Percentiles rank a stretch among this genome's conserved stretches.
These are phyloP conservation scores for human (Homo sapiens) DNA, from an alignment of 2,113 vertebrate genomes.

Conservation along the genomic window DNA sequence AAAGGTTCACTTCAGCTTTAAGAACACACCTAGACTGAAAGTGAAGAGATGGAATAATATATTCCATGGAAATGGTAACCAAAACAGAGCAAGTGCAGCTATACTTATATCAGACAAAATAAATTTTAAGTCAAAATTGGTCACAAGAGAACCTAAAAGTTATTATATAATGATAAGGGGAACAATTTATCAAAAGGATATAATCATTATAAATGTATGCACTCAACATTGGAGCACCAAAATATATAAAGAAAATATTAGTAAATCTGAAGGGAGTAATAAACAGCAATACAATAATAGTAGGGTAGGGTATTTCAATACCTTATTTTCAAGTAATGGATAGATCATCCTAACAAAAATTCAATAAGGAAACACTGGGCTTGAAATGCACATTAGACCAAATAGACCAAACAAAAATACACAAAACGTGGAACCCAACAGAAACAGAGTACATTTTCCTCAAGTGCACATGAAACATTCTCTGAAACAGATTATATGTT, in stretches of 20 bases:
- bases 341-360: neutral
- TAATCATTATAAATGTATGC: neutral
- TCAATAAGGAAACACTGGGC: neutral
- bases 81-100: neutral
- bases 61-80: neutral
- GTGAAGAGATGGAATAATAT: neutral
- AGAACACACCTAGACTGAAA: neutral
- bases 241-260: neutral
- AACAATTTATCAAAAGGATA: neutral
- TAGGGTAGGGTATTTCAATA: neutral
- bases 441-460: neutral
- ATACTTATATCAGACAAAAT: neutral
- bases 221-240: neutral
- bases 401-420: neutral
- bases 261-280: neutral
- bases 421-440: neutral
- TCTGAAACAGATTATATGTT: neutral
- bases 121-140: neutral
- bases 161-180: neutral
- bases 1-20: neutral
- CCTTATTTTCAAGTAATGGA: neutral
- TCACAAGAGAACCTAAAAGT: neutral
- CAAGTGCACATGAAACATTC: neutral
- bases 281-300: neutral
- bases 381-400: neutral